Percentiles rank a stretch among this genome's conserved stretches.
Conservation (phyloP, 2,888 invertebrate genomes). For the Hydroisotoma schaefferi region DNA sequence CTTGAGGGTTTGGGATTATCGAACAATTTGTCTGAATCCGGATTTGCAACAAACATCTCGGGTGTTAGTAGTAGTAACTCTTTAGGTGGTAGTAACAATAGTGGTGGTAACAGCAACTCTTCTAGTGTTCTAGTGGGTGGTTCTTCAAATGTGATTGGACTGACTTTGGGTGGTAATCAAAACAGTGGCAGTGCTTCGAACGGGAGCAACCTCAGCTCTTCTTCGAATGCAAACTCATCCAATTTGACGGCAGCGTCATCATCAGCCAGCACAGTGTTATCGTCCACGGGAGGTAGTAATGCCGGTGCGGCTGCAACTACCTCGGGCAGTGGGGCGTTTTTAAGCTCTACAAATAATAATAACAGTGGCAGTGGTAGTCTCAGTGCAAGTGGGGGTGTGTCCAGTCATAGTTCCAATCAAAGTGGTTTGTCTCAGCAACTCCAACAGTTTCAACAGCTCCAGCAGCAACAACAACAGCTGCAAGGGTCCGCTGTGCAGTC, state of each 20-base stretch:
- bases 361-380: conserved; percentile 29
- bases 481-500: conserved; percentile 40
- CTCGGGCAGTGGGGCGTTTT: conserved; percentile 33
- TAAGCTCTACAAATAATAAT: conserved; percentile 27
- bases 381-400: conserved; percentile 32
- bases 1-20: conserved; percentile 35
- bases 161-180: conserved; percentile 34
- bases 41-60: conserved; percentile 38
- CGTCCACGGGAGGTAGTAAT: conserved; percentile 11
- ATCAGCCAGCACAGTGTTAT: conserved; percentile 23
- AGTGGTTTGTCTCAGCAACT: conserved; percentile 41
- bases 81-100: conserved; percentile 36
- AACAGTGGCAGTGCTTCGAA: conserved; percentile 36
- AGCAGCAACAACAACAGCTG: conserved; percentile 41
- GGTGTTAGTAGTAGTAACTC: conserved; percentile 40
- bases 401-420: conserved; percentile 46
- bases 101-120: conserved; percentile 40
- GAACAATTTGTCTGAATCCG: conserved; percentile 38
- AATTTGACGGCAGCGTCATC: conserved; percentile 23
- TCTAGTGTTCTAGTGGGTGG: conserved; percentile 42
- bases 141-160: conserved; percentile 41
- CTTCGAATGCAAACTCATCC: conserved; percentile 2
- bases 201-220: conserved; percentile 23
- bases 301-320: conserved; percentile 1
- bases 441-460: conserved; percentile 38